Percentiles rank a stretch among this genome's conserved stretches.
phyloP scores from a whole-genome alignment of 2,797 vertebrate species.

The Anomalospiza imberbis region DNA sequence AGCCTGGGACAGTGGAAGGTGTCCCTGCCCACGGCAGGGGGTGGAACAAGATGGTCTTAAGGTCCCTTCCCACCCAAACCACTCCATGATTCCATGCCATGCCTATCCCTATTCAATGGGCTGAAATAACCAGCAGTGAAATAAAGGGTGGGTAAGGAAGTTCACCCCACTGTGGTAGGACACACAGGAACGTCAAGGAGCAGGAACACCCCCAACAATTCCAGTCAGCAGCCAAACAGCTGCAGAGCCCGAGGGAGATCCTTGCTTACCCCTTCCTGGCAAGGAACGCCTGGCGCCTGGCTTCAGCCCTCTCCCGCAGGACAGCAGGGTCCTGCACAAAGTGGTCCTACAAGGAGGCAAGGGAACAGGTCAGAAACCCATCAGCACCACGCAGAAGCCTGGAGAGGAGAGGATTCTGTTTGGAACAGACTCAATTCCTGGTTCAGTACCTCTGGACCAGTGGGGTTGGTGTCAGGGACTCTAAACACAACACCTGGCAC shows the following conservation, averaged over 20 bases:
- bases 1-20: accelerated
- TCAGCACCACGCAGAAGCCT: neutral
- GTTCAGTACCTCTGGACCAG: neutral
- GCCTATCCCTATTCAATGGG: neutral
- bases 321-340: conserved; percentile 94
- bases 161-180: neutral
- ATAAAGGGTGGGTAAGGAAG: neutral
- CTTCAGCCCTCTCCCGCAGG: conserved; percentile 88
- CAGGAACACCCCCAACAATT: neutral
- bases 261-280: conserved; percentile 86
- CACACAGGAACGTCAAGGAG: neutral
- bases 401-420: neutral
- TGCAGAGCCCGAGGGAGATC: neutral
- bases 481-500: neutral
- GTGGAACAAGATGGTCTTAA: accelerated
- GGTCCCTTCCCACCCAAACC: neutral
- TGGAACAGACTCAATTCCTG: neutral
- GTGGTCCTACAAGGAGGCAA: conserved; percentile 77
- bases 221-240: neutral
- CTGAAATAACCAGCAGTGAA: neutral
- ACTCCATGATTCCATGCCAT: too few relatives aligned
- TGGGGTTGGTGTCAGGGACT: neutral
- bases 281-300: conserved; percentile 81
- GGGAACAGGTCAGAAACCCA: neutral
- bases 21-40: neutral